Base-by-base conservation (phyloP, 2,888 invertebrate species). In the Pediacus dermestoides region DNA sequence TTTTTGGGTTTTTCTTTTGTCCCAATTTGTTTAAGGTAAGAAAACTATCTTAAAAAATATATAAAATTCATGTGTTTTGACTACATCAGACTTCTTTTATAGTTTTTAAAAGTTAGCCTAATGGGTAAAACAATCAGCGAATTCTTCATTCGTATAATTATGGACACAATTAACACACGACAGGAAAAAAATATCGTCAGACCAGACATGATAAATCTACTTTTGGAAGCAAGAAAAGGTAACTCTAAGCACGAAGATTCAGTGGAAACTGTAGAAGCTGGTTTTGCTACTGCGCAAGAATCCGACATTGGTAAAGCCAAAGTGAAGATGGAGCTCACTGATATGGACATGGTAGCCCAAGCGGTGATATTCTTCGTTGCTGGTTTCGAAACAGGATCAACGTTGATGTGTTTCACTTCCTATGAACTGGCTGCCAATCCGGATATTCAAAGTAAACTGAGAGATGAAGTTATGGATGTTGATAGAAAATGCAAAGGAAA, bases 151-250 rank as follows among this genome's bases (percentile, higher is more conserved):
- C 33, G 38, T 4, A 4, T 55, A 2, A 37, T 53, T 4, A 39
- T 25, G 16, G 41, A 46, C 4, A 53, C 49, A 2, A 51, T 60
- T 13, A 48, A 46, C 33, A 18, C 25, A 4, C 39, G 60, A 9
- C 48, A 57, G 42, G 41, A 54, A 34, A 42, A 52, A n/a, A 30
- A 40, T 10, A 50, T 58, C 13, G 34, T 49, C 4, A 25, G 59
- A 26, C 59, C 56, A 3, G 60, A 60, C 42, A 74, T 77, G 73
- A 74, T 77, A 15, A 70, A 77, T 30, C 49, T 77, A n/a, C 58
- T 78, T 2, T 69, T 77, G 67, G 72, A 76, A 50, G 74, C 76
- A 3, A 70, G 70, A 36, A 72, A 72, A 58, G 71, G 71, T 7
- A 18, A 38, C 3, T 28, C 4, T 2, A 14, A 33, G n/a, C 12